Conservation (phyloP, 2,113 vertebrate genomes). For the Pan paniscus region DNA sequence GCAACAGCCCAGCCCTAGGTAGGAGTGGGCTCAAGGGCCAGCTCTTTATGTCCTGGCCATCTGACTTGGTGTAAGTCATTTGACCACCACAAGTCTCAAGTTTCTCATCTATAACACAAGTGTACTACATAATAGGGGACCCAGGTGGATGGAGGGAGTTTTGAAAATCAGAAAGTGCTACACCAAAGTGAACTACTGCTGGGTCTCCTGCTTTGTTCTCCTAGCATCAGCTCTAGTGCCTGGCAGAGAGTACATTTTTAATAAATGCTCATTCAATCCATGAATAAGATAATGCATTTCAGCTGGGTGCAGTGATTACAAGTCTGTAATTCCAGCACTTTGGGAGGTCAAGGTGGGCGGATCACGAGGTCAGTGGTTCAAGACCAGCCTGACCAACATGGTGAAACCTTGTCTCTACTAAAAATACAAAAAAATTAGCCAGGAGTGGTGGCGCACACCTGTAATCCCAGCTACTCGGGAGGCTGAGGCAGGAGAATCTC, state of each 20-base stretch:
- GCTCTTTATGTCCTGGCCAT: background rate
- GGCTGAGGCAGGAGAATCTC: too few relatives aligned
- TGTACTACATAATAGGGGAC: background rate
- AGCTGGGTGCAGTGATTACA: too few relatives aligned
- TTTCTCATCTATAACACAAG: background rate
- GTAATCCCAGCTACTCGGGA: too few relatives aligned
- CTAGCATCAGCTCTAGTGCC: background rate
- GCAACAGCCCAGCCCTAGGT: background rate
- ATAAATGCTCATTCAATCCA: constrained; percentile 21
- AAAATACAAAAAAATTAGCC: too few relatives aligned
- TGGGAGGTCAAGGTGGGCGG: too few relatives aligned
- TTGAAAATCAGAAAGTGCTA: background rate
- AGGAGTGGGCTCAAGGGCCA: too few relatives aligned
- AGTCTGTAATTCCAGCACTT: too few relatives aligned
- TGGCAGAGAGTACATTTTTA: background rate
- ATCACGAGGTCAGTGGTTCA: too few relatives aligned
- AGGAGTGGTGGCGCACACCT: too few relatives aligned
- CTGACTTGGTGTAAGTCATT: background rate
- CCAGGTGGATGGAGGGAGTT: background rate
- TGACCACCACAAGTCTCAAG: background rate
- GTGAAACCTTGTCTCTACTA: too few relatives aligned
- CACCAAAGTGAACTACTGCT: background rate
- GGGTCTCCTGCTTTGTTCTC: background rate
- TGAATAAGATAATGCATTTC: constrained; percentile 31
- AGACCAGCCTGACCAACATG: too few relatives aligned